Evolutionary conservation across 2,888 invertebrate species (phyloP), one percentile per base, ranked within the genome.

Genomic region (Galeopsomyia nigrocyanea): DNA sequence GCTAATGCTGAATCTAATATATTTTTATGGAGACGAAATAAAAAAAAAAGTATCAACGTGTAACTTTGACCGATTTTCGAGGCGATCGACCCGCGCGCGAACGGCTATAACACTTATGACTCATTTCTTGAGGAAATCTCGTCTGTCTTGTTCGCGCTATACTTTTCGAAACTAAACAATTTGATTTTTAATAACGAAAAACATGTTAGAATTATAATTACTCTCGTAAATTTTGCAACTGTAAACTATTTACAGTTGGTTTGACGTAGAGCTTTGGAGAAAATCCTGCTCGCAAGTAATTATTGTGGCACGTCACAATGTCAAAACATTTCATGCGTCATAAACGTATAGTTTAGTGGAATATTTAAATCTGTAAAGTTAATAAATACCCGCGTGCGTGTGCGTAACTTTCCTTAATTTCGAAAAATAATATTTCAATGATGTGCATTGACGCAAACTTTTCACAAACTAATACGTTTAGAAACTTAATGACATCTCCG

Each of bases 11-110:
- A 67, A 26, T 31, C 49, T 66, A 17, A 53, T 68, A 22, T 13
- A 60, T 68, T 67, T 67, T 53, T 57, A 57, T 66, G 19, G 47
- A 39, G 6, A 55, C 22, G n/a, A n/a, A n/a, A n/a, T n/a, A 26
- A 26, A 26, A 26, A 26, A 53, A 55, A 65, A 56, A 14, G 5
- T 22, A 10, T 39, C 26, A 46, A 53, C 9, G 22, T 21, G 39
- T 50, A 58, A 58, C 58, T 60, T 58, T 58, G 67, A 67, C 67
- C 39, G 58, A 58, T 67, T 67, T 67, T 67, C 60, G 51, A 58
- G 49, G 57, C 57, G 39, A 50, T 66, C 57, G 57, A 56, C 56
- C 56, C 13, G 13, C 17, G 13, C 17, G 26, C 5, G 26, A 26
- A 26, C 26, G 26, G 26, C 26, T 26, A 5, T 26, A n/a, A 26